phyloP scores from a whole-genome alignment of 2,113 vertebrate genomes.

The Labeo catla region DNA sequence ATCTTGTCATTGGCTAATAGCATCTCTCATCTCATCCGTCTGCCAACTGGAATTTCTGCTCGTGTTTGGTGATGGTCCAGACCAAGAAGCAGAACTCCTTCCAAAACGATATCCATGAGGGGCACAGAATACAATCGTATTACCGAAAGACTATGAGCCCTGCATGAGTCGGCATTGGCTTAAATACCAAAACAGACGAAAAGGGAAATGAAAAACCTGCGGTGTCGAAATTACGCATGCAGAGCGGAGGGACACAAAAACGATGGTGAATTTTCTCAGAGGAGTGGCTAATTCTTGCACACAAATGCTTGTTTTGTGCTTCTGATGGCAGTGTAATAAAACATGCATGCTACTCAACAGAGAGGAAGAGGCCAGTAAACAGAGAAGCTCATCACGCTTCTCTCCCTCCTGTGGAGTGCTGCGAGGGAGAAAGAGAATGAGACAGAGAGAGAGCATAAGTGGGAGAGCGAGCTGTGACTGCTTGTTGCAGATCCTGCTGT shows the following conservation, averaged over 20 bases:
- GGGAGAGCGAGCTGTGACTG: conserved; percentile 30
- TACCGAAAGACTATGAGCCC: conserved; percentile 16
- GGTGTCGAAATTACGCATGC: background rate
- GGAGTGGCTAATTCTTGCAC: conserved; percentile 22
- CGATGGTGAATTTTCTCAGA: background rate
- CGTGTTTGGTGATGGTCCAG: conserved; percentile 1
- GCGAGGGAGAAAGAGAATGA: conserved; percentile 8
- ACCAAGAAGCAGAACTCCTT: conserved; percentile 2
- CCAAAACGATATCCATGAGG: conserved; percentile 1
- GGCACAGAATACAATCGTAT: background rate
- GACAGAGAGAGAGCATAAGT: conserved; percentile 9
- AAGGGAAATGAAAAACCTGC: conserved; percentile 4
- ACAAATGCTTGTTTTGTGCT: conserved; percentile 16
- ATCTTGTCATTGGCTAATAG: conserved; percentile 29
- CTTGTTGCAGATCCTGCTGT: conserved; percentile 20
- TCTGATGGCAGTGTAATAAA: conserved; percentile 7
- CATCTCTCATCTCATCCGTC: conserved; percentile 25
- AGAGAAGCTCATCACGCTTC: conserved; percentile 33
- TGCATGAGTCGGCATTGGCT: conserved; percentile 3
- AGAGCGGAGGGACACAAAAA: background rate
- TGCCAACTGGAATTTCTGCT: conserved; percentile 27
- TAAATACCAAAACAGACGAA: conserved; percentile 16
- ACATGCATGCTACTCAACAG: conserved; percentile 16
- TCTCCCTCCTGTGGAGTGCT: conserved; percentile 33
- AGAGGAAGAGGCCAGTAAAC: conserved; percentile 27